Conservation (phyloP, 2,797 vertebrate genomes). For the Acanthornis magna region DNA sequence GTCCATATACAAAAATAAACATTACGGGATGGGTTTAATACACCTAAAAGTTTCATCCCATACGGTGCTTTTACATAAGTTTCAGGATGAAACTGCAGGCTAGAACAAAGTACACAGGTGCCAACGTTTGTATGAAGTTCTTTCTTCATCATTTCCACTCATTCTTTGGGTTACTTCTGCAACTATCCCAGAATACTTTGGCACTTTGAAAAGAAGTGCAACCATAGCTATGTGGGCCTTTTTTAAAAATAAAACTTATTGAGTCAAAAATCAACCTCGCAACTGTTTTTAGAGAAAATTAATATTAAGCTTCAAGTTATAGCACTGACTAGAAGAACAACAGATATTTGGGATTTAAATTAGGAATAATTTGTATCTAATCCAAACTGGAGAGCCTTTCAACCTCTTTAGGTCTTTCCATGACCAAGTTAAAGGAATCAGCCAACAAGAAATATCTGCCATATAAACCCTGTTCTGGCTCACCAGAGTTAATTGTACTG, state of each 20-base stretch:
- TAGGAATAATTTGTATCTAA: neutral
- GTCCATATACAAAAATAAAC: neutral
- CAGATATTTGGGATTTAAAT: neutral
- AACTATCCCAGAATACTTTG: neutral
- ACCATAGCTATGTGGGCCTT: neutral
- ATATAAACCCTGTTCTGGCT: neutral
- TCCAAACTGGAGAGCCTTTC: neutral
- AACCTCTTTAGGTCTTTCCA: neutral
- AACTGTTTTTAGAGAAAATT: neutral
- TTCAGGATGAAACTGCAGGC: neutral
- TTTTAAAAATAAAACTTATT: neutral
- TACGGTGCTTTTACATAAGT: neutral
- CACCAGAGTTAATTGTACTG: neutral
- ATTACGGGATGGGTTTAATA: neutral
- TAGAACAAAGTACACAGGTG: neutral
- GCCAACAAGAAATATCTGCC: neutral
- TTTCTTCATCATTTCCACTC: neutral
- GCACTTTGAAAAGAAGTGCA: neutral
- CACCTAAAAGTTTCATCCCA: neutral
- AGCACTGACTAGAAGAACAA: neutral
- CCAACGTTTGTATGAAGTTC: neutral
- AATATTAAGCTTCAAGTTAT: neutral
- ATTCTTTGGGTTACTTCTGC: neutral
- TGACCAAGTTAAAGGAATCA: rapidly evolving
- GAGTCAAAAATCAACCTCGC: neutral